A percentile compares a stretch with the other conserved stretches of the same genome.
Evolutionary conservation across 2,888 invertebrate genomes (phyloP).

Genomic region (Trichopoda pennipes): DNA sequence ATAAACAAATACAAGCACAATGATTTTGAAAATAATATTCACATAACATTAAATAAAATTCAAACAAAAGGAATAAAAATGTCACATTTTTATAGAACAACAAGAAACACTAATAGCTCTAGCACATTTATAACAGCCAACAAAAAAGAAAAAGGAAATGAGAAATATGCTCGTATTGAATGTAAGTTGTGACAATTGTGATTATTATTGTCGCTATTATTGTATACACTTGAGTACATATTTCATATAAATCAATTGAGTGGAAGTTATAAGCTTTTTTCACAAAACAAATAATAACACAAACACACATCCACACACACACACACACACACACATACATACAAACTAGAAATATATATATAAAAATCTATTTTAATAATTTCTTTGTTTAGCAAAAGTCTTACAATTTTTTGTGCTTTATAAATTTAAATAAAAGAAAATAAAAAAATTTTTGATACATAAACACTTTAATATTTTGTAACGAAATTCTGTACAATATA

Average conservation of each 20-base stretch:
- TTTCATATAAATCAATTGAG: constrained; percentile 60
- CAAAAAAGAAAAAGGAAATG: constrained; percentile 44
- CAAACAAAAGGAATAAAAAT: constrained; percentile 48
- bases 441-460: neutral
- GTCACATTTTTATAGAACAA: constrained; percentile 29
- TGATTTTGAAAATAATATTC: constrained; percentile 67
- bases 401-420: constrained; percentile 3
- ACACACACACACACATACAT: no score
- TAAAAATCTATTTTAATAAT: constrained; percentile 8
- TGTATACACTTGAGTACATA: constrained; percentile 56
- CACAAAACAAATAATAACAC: neutral
- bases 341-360: constrained; percentile 12
- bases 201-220: constrained; percentile 66
- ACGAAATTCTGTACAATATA: constrained; percentile 35
- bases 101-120: constrained; percentile 21
- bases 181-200: constrained; percentile 65
- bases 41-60: constrained; percentile 61
- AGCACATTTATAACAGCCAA: constrained; percentile 6
- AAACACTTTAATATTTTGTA: constrained; percentile 1
- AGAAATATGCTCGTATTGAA: constrained; percentile 43
- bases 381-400: constrained; percentile 8
- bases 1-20: constrained; percentile 61
- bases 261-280: constrained; percentile 43
- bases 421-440: neutral
- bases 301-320: no score